Evolutionary conservation across 2,797 vertebrate genomes (phyloP), one percentile per base, ranked within the genome.

Genomic region (Syndactyla subalaris): DNA sequence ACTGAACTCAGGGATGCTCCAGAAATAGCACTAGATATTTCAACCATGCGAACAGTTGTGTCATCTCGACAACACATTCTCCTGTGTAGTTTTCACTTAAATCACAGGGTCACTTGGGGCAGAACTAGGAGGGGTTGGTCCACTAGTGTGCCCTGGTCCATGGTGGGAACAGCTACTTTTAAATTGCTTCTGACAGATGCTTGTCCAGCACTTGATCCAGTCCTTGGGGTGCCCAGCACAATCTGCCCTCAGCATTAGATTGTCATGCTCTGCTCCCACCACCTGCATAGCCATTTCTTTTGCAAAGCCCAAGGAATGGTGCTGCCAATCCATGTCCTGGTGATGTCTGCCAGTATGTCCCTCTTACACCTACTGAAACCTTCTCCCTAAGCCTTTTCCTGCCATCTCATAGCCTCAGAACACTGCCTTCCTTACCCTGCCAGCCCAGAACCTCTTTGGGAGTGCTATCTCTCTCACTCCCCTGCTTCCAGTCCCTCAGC

Each of bases 11-110:
- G 66, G 39, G 39, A 59, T 3, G 9, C 70, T 88, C 51, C 66
- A 81, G 76, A 94, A 96, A 94, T 62, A 93, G 70, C 76, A 63
- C 19, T 29, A 75, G 73, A 23, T 93, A 63, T 84, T 97, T 88
- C 59, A 75, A 23, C 39, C 21, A 18, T 2, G 5, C 41, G 73
- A 91, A 88, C 32, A 86, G 49, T 70, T 81, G n/a, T 84, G 80
- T 66, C 55, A 51, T 65, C 71, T 73, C 13, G 0, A 81, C 48
- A 71, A 41, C 12, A 43, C 19, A 38, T 30, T 79, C 48, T 76
- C 4, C 1, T 39, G 39, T 26, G 63, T 76, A 67, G 45, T 41
- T 84, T 93, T 88, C 24, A 57, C 76, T 85, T 78, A 84, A 85
- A 68, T 75, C 73, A 86, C 36, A 78, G 57, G 7, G 6, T 43